A percentile compares a stretch with the other conserved stretches of the same genome.
These are phyloP conservation scores for Sylvietta virens DNA, from an alignment of 2,113 vertebrate genomes.

Conservation along the genomic window DNA sequence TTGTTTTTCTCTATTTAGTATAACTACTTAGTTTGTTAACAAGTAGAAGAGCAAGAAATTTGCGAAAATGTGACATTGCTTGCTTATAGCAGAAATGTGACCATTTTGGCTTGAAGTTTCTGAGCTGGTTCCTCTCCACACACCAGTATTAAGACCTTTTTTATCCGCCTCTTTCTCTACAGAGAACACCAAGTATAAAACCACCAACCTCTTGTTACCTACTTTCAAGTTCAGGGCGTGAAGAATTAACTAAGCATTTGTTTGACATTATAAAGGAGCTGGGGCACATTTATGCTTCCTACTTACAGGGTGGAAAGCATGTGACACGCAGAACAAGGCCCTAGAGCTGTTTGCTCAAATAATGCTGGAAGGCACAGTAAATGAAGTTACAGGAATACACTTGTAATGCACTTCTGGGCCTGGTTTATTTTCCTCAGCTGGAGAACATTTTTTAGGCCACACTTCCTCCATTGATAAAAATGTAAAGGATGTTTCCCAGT, in stretches of 20 bases:
- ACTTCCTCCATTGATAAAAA: background rate
- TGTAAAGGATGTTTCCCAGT: background rate
- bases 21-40: background rate
- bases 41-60: background rate
- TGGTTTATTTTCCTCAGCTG: background rate
- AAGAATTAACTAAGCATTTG: background rate
- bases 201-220: background rate
- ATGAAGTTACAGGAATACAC: background rate
- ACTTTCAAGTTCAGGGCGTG: accelerated
- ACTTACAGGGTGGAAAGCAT: background rate
- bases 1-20: background rate
- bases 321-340: background rate
- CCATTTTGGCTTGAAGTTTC: background rate
- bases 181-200: background rate
- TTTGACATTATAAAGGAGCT: background rate
- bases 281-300: background rate
- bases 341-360: background rate
- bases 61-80: background rate
- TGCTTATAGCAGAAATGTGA: background rate
- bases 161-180: background rate
- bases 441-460: background rate
- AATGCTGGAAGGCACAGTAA: background rate
- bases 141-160: background rate
- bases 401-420: background rate
- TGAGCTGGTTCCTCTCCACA: background rate